Percentiles rank a stretch among this genome's conserved stretches.
Evolutionary conservation across 30 jellyfish, hydroid and myxozoan species (phyloP).

Genomic region (Chrysaora quinquecirrha): DNA sequence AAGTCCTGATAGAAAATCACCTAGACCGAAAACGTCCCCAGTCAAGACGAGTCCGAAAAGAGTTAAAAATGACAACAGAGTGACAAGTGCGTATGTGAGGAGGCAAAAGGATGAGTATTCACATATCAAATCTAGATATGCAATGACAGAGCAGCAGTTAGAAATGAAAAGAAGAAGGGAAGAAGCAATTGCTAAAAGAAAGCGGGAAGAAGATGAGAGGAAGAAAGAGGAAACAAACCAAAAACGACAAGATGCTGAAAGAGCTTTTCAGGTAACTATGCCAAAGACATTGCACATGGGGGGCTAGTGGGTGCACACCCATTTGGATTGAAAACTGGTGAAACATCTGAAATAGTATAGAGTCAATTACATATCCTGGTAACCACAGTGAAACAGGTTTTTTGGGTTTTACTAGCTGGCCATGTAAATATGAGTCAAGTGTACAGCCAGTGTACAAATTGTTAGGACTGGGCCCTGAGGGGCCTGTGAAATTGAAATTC

Average conservation of each 20-base stretch:
- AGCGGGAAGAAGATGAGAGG: constrained; percentile 87
- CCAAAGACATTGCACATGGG: too few species aligned
- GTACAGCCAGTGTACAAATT: too few species aligned
- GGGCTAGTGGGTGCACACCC: too few species aligned
- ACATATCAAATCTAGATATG: constrained; percentile 83
- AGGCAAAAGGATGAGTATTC: constrained; percentile 73
- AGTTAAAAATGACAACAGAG: constrained; percentile 6
- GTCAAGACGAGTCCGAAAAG: constrained; percentile 3
- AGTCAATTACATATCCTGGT: too few species aligned
- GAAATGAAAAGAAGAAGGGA: constrained; percentile 92
- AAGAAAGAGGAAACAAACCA: constrained; percentile 65
- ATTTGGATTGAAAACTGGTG: too few species aligned
- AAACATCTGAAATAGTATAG: too few species aligned
- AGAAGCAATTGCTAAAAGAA: constrained; percentile 73
- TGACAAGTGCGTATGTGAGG: constrained; percentile 50
- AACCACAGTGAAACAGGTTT: too few species aligned
- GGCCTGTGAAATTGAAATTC: too few species aligned
- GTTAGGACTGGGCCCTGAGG: too few species aligned
- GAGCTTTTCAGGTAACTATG: constrained; percentile 94
- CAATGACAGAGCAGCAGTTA: constrained; percentile 88
- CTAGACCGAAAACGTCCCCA: constrained; percentile 78
- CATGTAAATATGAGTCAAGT: too few species aligned
- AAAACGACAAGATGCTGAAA: constrained; percentile 84
- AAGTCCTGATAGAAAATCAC: neutral
- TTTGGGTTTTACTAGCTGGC: too few species aligned